Conservation (phyloP, 2,888 invertebrate genomes). For the Chrysolina americana region DNA sequence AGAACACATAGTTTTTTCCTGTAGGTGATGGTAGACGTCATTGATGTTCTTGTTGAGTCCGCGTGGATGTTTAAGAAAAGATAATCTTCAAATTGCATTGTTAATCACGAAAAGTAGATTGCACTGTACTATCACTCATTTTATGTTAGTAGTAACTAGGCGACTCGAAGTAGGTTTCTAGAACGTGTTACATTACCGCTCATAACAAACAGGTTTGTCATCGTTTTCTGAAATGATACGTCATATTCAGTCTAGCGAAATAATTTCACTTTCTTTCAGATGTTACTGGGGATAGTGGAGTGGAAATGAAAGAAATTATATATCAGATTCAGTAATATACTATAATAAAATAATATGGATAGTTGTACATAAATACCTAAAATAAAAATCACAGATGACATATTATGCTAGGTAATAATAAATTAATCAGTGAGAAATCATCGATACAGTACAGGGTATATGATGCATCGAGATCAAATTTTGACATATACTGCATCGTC, state of each 20-base stretch:
- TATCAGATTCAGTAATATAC: not conserved
- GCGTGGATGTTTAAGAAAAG: no score
- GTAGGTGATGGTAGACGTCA: no score
- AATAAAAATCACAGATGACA: constrained; percentile 6
- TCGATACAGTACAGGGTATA: no score
- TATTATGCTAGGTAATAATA: not conserved
- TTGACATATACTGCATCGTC: no score
- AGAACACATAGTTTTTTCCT: no score
- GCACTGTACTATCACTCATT: not conserved
- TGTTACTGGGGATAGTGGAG: not conserved
- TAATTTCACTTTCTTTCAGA: not conserved
- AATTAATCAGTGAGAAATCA: no score
- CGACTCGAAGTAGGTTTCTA: not conserved
- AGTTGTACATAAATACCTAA: constrained; percentile 8
- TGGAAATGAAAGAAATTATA: not conserved
- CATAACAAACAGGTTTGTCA: not conserved
- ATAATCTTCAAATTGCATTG: no score
- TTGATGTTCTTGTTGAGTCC: no score
- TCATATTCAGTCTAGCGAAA: not conserved
- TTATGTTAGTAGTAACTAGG: not conserved
- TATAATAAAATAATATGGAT: not conserved
- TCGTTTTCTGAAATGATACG: not conserved
- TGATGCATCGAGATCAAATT: no score
- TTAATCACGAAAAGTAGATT: not conserved
- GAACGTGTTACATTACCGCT: not conserved